Conservation (phyloP, 64 coral and sea anemone species). For the Montipora capricornis region DNA sequence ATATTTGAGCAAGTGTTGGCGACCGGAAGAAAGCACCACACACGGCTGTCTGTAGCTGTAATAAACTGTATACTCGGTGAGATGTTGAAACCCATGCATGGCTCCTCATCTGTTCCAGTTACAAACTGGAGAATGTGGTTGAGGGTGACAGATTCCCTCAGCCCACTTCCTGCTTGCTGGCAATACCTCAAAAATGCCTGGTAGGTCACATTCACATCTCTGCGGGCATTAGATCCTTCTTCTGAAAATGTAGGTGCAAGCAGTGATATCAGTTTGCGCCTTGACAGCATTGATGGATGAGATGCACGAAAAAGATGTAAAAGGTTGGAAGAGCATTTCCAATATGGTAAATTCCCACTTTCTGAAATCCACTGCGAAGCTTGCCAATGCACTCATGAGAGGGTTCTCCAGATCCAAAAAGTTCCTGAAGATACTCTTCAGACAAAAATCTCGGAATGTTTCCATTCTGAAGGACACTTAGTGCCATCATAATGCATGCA, state of each 20-base stretch:
- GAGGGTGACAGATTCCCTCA: too few relatives aligned
- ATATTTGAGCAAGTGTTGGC: conserved; percentile 79
- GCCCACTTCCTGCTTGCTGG: too few relatives aligned
- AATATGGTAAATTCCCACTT: conserved; percentile 55
- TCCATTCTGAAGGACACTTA: conserved; percentile 72
- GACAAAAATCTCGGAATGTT: conserved; percentile 48
- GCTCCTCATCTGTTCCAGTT: conserved; percentile 45
- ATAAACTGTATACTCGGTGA: too few relatives aligned
- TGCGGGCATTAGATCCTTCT: too few relatives aligned
- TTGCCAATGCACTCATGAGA: background rate
- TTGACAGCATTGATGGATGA: conserved; percentile 17
- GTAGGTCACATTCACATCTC: too few relatives aligned
- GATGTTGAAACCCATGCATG: background rate
- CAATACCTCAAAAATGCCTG: too few relatives aligned
- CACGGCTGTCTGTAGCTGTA: background rate
- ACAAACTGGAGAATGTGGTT: conserved; percentile 16
- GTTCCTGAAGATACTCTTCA: conserved; percentile 52
- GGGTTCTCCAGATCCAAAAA: conserved; percentile 38
- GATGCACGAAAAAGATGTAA: conserved; percentile 52
- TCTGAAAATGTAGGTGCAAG: background rate
- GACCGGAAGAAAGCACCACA: conserved; percentile 60
- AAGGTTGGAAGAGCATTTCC: conserved; percentile 42
- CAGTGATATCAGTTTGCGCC: conserved; percentile 5
- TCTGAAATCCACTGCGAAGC: conserved; percentile 5
- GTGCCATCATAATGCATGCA: conserved; percentile 50